Evolutionary conservation across 2,797 vertebrate species (phyloP), one percentile per base, ranked within the genome.

Genomic region (Tachyglossus aculeatus): DNA sequence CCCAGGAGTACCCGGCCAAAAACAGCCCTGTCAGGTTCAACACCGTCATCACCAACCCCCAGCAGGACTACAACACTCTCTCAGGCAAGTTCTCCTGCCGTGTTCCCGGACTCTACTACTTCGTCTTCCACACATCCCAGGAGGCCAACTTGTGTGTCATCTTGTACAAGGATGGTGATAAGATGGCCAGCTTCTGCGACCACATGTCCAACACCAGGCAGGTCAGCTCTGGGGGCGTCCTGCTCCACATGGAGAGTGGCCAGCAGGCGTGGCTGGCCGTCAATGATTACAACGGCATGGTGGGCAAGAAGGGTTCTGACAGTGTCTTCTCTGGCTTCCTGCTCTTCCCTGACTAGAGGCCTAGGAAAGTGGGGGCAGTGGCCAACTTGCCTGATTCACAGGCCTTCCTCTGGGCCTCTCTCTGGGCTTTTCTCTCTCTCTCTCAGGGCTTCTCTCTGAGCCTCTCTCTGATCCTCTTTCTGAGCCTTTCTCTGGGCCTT

Each of bases 251-350:
- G 71, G 11, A 3, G 3, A 21, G 9, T 13, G 88, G 52, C 0
- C 74, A 93, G 0, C 9, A 93, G 51, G 91, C 95, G 19, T 96
- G 95, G 95, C 76, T 96, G 61, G 73, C 2, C 0, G 90, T 91
- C 36, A 94, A 91, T 0, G 88, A 91, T 24, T 92, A 94, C 86
- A 94, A 95, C 0, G 91, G 93, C 73, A 92, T 96, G 92, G 91
- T 94, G 64, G 92, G 90, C 31, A 88, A 64, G 0, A 44, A 48
- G 1, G 82, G 56, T 39, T 90, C 90, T 0, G 88, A 95, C 78
- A 95, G 94, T 2, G 36, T 95, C 77, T 96, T 96, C 89, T 95
- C 95, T 0, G 95, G 95, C 10, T 96, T 96, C 78, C 86, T 96
- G 75, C 84, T 96, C 34, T 93, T 93, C 48, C 90, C 92, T 0